A percentile compares a stretch with the other conserved stretches of the same genome.
These are phyloP conservation scores for Patella caerulea DNA, from an alignment of 2,888 invertebrate species.

Conservation along the genomic window DNA sequence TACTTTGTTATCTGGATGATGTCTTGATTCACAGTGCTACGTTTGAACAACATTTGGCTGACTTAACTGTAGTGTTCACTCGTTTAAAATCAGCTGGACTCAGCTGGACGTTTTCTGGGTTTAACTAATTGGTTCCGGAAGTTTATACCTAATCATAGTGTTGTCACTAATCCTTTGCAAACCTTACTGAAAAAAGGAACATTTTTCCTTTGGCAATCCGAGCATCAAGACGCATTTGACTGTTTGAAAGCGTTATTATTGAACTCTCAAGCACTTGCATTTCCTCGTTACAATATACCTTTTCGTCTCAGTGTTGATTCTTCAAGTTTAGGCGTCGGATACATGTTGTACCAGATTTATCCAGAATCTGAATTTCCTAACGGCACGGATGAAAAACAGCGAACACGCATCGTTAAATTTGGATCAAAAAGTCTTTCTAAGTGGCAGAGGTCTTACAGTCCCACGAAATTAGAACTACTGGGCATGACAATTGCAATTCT, in stretches of 20 bases:
- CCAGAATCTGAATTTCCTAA: too few relatives aligned
- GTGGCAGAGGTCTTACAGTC: conserved; percentile 16
- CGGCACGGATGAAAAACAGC: too few relatives aligned
- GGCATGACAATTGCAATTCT: conserved; percentile 21
- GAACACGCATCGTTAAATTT: not conserved
- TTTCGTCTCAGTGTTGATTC: conserved; percentile 26
- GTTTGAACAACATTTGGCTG: too few relatives aligned
- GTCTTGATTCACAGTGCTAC: too few relatives aligned
- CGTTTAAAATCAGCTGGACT: too few relatives aligned
- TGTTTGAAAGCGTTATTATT: conserved; percentile 1
- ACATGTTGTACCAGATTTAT: not conserved
- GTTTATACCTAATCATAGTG: conserved; percentile 29
- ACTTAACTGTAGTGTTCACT: too few relatives aligned
- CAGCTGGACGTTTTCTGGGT: conserved; percentile 28
- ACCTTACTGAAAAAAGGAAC: conserved; percentile 17
- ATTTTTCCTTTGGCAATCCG: conserved; percentile 21
- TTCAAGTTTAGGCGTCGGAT: too few relatives aligned
- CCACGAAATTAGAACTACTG: conserved; percentile 21
- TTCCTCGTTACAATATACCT: conserved; percentile 21
- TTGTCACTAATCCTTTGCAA: conserved; percentile 18
- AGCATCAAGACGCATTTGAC: conserved; percentile 16
- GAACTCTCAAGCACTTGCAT: conserved; percentile 21
- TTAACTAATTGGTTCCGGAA: conserved; percentile 30
- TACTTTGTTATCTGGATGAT: too few relatives aligned
- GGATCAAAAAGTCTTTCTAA: conserved; percentile 1